Evolutionary conservation across 2,797 vertebrate species (phyloP).

Genomic region (Thaleichthys pacificus): DNA sequence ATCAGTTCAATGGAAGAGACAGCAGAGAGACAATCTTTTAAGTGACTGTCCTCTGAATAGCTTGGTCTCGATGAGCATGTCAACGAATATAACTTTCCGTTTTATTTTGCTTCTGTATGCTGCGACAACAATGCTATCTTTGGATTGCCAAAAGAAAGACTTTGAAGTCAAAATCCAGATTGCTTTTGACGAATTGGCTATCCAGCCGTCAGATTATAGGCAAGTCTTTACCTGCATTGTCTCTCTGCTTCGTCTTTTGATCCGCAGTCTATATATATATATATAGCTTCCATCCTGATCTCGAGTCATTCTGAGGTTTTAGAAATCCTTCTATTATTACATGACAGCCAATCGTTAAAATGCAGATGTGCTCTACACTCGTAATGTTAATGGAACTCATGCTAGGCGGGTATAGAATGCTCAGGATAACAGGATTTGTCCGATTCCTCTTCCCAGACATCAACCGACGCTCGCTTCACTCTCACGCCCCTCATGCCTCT

Average conservation of each 20-base stretch:
- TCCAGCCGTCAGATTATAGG: background rate
- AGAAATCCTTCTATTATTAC: background rate
- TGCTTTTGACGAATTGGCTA: slow-evolving; percentile 4
- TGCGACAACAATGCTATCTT: background rate
- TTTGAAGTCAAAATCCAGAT: slow-evolving; percentile 2
- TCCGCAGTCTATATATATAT: background rate
- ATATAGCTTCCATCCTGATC: background rate
- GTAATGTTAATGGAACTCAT: background rate
- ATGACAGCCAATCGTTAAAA: background rate
- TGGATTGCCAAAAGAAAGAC: background rate
- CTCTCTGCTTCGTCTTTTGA: background rate
- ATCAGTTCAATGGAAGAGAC: background rate
- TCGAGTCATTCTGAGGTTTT: background rate
- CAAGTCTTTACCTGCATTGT: slow-evolving; percentile 21
- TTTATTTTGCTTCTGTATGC: background rate
- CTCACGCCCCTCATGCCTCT: background rate
- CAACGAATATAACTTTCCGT: background rate
- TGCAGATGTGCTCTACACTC: background rate
- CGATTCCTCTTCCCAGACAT: slow-evolving; percentile 2
- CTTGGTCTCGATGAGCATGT: background rate
- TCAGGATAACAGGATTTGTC: slow-evolving; percentile 14
- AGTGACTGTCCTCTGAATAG: too few species aligned
- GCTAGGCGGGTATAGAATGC: background rate
- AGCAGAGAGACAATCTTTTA: slow-evolving; percentile 16
- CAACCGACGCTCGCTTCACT: slow-evolving; percentile 14